Conservation (phyloP, 2,797 vertebrate species). For the Danio kyathit region DNA sequence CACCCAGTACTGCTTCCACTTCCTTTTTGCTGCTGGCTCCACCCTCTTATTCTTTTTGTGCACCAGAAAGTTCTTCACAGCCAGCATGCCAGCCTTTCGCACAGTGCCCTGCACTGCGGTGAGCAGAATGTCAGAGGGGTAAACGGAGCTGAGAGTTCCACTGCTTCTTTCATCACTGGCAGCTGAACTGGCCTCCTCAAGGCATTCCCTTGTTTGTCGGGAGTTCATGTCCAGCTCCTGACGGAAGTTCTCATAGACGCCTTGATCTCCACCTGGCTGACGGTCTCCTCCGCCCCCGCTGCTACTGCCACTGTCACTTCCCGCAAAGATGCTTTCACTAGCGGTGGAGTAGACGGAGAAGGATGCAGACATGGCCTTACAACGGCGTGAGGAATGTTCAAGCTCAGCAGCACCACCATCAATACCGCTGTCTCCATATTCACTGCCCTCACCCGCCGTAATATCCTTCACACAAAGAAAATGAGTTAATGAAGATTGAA, state of each 20-base stretch:
- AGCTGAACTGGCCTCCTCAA: constrained; percentile 89
- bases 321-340: constrained; percentile 84
- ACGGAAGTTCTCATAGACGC: constrained; percentile 94
- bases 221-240: constrained; percentile 91
- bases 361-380: constrained; percentile 93
- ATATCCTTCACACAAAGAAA: constrained; percentile 82
- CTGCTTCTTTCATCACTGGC: constrained; percentile 94
- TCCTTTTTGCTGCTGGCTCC: constrained; percentile 91
- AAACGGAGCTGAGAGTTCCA: constrained; percentile 88
- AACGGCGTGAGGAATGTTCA: constrained; percentile 87
- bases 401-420: constrained; percentile 88
- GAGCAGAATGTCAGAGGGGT: constrained; percentile 85
- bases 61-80: constrained; percentile 96
- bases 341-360: constrained; percentile 87
- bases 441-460: constrained; percentile 89
- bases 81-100: constrained; percentile 91
- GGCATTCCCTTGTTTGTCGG: constrained; percentile 79
- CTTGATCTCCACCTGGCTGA: constrained; percentile 75
- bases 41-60: constrained; percentile 98
- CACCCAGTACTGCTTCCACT: constrained; percentile 98
- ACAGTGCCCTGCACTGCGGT: constrained; percentile 88
- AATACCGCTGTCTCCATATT: constrained; percentile 95
- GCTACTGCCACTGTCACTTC: constrained; percentile 94
- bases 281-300: constrained; percentile 83
- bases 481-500: background rate